Evolutionary conservation across 2,797 vertebrate genomes (phyloP).

Genomic region (Neomorphus geoffroyi): DNA sequence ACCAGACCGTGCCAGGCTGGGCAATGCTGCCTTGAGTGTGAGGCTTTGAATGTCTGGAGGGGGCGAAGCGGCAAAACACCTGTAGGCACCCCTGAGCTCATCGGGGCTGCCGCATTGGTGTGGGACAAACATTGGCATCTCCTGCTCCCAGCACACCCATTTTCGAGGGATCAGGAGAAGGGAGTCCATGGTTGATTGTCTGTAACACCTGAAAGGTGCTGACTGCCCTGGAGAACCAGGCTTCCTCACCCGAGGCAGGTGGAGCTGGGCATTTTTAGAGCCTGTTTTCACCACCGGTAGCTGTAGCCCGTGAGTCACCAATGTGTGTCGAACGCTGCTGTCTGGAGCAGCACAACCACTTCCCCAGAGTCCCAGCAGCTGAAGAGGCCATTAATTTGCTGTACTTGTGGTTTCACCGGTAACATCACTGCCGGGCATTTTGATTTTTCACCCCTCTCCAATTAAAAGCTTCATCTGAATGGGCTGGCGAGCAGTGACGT

Average conservation of each 20-base stretch:
- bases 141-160: accelerated
- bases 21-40: accelerated
- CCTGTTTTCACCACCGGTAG: neutral
- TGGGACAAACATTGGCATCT: accelerated
- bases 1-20: neutral
- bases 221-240: neutral
- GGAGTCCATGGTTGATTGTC: neutral
- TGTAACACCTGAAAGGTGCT: neutral
- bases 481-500: neutral
- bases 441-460: conserved; percentile 30
- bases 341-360: neutral
- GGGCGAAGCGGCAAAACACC: neutral
- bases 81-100: neutral
- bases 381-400: neutral
- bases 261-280: neutral
- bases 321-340: neutral
- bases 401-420: neutral
- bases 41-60: accelerated
- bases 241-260: neutral
- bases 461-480: neutral
- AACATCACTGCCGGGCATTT: conserved; percentile 34
- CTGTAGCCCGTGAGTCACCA: neutral
- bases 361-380: neutral
- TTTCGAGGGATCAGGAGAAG: neutral
- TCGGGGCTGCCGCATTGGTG: accelerated